Evolutionary conservation across 2,888 invertebrate species (phyloP), one percentile per base, ranked within the genome.

Genomic region (Pollenia angustigena): DNA sequence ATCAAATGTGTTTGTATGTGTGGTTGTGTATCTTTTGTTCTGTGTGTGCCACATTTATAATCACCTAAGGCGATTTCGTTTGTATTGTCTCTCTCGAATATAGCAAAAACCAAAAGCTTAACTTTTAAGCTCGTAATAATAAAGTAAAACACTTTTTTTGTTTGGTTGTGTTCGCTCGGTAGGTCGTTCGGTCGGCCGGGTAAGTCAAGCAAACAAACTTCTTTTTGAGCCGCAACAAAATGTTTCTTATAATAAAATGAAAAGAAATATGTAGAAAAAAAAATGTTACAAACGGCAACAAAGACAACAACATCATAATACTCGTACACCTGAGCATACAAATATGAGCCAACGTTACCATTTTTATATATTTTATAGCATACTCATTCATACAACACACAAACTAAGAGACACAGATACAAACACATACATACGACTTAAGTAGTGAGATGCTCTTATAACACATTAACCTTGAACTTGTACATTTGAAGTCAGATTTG

Each of bases 391-490:
- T 11, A 48, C 11, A 56, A 42, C 54, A 72, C 14, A 54, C 11
- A 56, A 18, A 46, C 44, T 11, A 23, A 10, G 23, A 32, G 14
- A 40, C 14, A 72, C 40, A 56, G 23, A 40, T 58, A 60, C 62
- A 42, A 46, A 58, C 50, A 44, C n/a, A 54, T 48, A 60, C 11
- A 42, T 32, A 48, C 44, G 46, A 58, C n/a, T 10, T 7, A 42
- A 18, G n/a, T n/a, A 50, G 44, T 32, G 32, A 74, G 50, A 60
- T 81, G n/a, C 58, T 74, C 62, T 66, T 72, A 56, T 66, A 84
- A 74, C 79, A 76, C 83, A 87, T 84, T 87, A 84, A 87, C 87
- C 87, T 87, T 87, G 87, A 87, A 87, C 87, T 87, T 87, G 87
- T 87, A 69, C 66, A 75, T 78, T 79, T 85, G 44, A 64, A 68